phyloP scores from a whole-genome alignment of 2,888 invertebrate genomes.

The Colostygia pectinataria region DNA sequence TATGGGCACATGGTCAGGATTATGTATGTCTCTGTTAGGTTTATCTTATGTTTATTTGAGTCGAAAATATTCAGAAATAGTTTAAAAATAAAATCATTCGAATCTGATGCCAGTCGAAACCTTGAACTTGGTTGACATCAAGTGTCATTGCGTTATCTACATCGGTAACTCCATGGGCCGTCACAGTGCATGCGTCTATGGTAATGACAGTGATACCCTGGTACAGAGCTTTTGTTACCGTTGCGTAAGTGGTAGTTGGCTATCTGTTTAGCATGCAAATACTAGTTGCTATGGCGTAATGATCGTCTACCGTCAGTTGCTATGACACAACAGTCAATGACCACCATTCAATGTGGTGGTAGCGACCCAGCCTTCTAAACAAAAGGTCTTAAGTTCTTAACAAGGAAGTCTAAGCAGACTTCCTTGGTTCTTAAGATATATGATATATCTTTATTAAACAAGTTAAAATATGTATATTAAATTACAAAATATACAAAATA shows the following conservation, averaged over 20 bases:
- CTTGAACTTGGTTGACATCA: constrained; percentile 24
- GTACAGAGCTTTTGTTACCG: constrained; percentile 27
- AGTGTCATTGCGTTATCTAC: constrained; percentile 10
- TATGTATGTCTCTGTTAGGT: too few relatives aligned
- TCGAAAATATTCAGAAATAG: too few relatives aligned
- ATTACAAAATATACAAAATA: too few relatives aligned
- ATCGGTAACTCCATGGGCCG: constrained; percentile 11
- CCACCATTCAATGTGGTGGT: background rate
- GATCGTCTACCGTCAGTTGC: too few relatives aligned
- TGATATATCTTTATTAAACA: too few relatives aligned
- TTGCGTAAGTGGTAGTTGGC: background rate
- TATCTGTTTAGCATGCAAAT: constrained; percentile 15
- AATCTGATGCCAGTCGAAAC: constrained; percentile 3
- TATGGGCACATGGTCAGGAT: too few relatives aligned
- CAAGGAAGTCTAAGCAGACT: too few relatives aligned
- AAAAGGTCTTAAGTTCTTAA: too few relatives aligned
- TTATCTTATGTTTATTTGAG: too few relatives aligned
- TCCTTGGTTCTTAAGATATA: too few relatives aligned
- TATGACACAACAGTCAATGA: background rate
- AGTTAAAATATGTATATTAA: too few relatives aligned
- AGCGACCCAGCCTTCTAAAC: background rate
- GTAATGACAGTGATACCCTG: constrained; percentile 29
- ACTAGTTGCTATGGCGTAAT: constrained; percentile 4
- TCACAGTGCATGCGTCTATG: constrained; percentile 25
- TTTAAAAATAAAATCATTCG: background rate